Evolutionary conservation across 2,113 vertebrate genomes (phyloP).

Genomic region (Physeter macrocephalus): DNA sequence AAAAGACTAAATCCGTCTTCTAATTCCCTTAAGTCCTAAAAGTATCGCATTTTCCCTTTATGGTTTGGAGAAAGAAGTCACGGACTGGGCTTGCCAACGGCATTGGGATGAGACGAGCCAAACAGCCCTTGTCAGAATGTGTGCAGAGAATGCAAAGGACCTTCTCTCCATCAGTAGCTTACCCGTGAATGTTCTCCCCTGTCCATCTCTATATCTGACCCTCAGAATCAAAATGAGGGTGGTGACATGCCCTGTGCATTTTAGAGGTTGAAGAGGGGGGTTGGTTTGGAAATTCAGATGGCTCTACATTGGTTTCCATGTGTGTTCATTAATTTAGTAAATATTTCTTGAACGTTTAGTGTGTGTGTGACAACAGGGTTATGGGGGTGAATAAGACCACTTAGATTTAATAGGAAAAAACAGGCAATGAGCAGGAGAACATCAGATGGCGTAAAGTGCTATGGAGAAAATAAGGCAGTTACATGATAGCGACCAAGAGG

Average conservation of each 20-base stretch:
- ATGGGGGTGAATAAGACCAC: background rate
- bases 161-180: background rate
- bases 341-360: background rate
- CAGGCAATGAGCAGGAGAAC: background rate
- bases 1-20: conserved; percentile 22
- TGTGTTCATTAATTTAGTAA: background rate
- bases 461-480: background rate
- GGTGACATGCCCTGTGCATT: accelerated
- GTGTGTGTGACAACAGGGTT: background rate
- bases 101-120: background rate
- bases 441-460: accelerated
- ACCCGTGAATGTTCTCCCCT: background rate
- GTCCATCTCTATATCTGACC: background rate
- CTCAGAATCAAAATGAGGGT: background rate
- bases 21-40: conserved; percentile 44
- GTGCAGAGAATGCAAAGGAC: background rate
- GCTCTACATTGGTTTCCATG: background rate
- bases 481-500: background rate
- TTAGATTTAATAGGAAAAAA: background rate
- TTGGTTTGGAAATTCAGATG: background rate
- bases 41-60: conserved; percentile 9
- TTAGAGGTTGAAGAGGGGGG: background rate
- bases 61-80: background rate
- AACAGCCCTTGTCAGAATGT: background rate
- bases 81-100: background rate